Evolutionary conservation across 2,797 vertebrate genomes (phyloP).

Genomic region (Sparus aurata): DNA sequence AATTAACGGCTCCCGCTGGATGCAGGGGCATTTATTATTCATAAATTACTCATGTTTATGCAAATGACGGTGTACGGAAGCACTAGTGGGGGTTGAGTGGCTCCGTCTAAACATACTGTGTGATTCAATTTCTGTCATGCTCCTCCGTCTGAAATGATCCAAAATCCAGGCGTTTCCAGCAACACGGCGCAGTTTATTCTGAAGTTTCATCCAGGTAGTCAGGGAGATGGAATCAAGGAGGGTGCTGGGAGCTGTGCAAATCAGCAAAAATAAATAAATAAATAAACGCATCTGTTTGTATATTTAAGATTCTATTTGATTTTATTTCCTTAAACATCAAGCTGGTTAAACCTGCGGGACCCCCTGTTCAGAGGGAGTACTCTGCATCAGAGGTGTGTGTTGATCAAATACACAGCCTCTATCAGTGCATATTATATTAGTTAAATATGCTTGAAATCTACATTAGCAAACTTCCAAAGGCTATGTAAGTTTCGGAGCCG

Average conservation of each 20-base stretch:
- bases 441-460: not conserved
- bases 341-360: not conserved
- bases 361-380: not conserved
- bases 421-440: no score
- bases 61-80: slow-evolving; percentile 87
- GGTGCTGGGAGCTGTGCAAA: not conserved
- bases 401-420: no score
- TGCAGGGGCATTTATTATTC: slow-evolving; percentile 97
- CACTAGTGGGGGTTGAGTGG: slow-evolving; percentile 80
- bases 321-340: not conserved
- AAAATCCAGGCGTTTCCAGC: slow-evolving; percentile 41
- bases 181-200: slow-evolving; percentile 11
- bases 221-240: not conserved
- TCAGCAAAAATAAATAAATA: no score
- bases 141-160: slow-evolving; percentile 25
- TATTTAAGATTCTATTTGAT: not conserved
- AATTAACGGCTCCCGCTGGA: slow-evolving; percentile 93
- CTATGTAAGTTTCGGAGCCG: not conserved
- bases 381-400: not conserved
- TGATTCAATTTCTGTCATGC: slow-evolving; percentile 67
- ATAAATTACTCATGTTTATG: slow-evolving; percentile 97
- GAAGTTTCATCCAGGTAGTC: slow-evolving; percentile 20
- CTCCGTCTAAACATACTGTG: slow-evolving; percentile 68
- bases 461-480: not conserved
- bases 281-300: not conserved